Conservation (phyloP, 2,113 vertebrate species). For the Ciconia maguari region DNA sequence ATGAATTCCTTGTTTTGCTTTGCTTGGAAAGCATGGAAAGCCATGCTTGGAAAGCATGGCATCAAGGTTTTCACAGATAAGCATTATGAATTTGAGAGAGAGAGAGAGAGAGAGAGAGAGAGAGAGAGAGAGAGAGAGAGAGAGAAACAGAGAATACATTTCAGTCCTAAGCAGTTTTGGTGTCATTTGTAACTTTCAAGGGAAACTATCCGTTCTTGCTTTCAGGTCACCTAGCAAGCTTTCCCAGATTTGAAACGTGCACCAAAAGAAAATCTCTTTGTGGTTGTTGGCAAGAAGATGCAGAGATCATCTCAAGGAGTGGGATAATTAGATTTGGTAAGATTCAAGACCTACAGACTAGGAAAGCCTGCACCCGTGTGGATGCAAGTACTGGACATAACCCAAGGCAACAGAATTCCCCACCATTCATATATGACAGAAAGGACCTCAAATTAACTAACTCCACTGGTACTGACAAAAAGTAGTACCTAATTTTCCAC, state of each 20-base stretch:
- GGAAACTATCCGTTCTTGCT: background rate
- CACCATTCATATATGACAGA: background rate
- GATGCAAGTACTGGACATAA: background rate
- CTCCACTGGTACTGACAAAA: background rate
- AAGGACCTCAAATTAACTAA: background rate
- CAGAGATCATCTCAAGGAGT: background rate
- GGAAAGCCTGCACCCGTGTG: background rate
- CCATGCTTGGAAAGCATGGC: background rate
- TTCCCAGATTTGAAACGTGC: background rate
- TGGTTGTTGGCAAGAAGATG: background rate
- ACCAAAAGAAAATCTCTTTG: background rate
- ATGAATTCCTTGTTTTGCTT: too few species aligned
- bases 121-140: background rate
- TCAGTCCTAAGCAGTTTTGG: background rate
- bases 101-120: background rate
- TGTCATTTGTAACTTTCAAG: background rate
- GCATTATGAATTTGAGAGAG: background rate
- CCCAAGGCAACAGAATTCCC: fast-evolving
- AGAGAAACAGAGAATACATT: background rate
- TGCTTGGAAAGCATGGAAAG: too few species aligned
- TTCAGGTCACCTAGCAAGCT: background rate
- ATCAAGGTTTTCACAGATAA: background rate
- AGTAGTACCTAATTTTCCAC: background rate
- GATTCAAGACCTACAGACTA: background rate
- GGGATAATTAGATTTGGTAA: background rate